phyloP scores from a whole-genome alignment of 1,140 invertebrate genomes.

The Holcopasites calliopsidis region DNA sequence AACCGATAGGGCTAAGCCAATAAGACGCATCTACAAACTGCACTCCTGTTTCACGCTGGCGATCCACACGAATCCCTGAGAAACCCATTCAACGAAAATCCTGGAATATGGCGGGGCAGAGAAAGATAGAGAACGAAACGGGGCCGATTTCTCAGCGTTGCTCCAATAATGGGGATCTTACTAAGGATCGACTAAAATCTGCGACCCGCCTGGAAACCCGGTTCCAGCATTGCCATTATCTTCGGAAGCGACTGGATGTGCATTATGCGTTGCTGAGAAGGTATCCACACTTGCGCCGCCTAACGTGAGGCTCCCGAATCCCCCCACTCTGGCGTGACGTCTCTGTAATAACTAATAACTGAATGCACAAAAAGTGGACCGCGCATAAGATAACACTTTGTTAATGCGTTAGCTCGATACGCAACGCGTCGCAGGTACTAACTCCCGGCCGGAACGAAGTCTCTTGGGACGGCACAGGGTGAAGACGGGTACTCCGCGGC shows the following conservation, averaged over 20 bases:
- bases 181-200: slow-evolving; percentile 25
- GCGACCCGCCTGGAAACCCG: background rate
- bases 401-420: too few relatives aligned
- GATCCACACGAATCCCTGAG: background rate
- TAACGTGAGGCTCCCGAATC: too few relatives aligned
- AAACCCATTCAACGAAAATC: slow-evolving; percentile 25
- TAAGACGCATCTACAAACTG: slow-evolving; percentile 25
- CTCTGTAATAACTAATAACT: too few relatives aligned
- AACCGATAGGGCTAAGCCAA: slow-evolving; percentile 20
- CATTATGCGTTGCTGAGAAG: too few relatives aligned
- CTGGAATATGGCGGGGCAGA: background rate
- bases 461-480: too few relatives aligned
- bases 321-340: too few relatives aligned
- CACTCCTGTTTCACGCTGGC: background rate
- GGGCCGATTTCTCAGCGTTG: slow-evolving; percentile 7
- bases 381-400: too few relatives aligned
- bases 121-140: slow-evolving; percentile 9
- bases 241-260: background rate
- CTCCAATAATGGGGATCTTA: slow-evolving; percentile 13
- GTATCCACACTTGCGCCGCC: too few relatives aligned
- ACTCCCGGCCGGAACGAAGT: too few relatives aligned
- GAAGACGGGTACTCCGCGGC: too few relatives aligned
- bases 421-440: too few relatives aligned
- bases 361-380: too few relatives aligned
- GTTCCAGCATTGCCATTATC: slow-evolving; percentile 45